These are phyloP conservation scores for Reticulitermes speratus DNA, from an alignment of 1,140 invertebrate species.

Conservation along the genomic window DNA sequence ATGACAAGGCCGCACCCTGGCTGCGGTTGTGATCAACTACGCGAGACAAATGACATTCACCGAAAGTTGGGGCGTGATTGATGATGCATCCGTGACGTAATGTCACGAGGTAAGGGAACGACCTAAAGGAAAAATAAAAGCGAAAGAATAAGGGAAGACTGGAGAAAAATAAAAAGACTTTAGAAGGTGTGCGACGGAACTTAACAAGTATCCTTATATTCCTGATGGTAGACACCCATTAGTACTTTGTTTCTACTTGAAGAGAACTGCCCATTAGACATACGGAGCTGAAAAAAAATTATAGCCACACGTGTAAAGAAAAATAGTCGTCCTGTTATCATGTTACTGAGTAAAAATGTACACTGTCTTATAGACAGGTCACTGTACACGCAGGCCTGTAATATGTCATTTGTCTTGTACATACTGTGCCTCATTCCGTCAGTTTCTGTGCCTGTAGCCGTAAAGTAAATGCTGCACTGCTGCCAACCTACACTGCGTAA, in stretches of 20 bases:
- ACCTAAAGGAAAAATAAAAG: not conserved
- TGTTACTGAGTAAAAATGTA: not conserved
- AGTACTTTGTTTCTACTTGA: not conserved
- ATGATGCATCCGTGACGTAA: constrained; percentile 11
- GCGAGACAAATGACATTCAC: constrained; percentile 15
- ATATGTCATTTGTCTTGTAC: not conserved
- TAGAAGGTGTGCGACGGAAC: not conserved
- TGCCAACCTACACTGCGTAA: too few relatives aligned
- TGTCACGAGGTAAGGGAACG: constrained; percentile 2
- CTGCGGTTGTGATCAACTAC: constrained; percentile 4
- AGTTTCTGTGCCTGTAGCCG: not conserved
- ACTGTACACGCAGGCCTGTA: not conserved
- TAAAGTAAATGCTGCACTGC: too few relatives aligned
- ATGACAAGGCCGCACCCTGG: not conserved
- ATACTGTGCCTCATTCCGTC: not conserved
- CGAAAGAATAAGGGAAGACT: not conserved
- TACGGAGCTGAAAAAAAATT: not conserved
- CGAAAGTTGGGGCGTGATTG: constrained; percentile 16
- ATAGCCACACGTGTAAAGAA: not conserved
- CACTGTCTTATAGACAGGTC: not conserved
- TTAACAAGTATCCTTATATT: not conserved
- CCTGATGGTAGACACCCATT: not conserved
- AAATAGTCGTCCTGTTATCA: not conserved
- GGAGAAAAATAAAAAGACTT: not conserved
- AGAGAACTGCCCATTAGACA: not conserved